phyloP scores from a whole-genome alignment of 2,888 invertebrate genomes.

The Hedya salicella region DNA sequence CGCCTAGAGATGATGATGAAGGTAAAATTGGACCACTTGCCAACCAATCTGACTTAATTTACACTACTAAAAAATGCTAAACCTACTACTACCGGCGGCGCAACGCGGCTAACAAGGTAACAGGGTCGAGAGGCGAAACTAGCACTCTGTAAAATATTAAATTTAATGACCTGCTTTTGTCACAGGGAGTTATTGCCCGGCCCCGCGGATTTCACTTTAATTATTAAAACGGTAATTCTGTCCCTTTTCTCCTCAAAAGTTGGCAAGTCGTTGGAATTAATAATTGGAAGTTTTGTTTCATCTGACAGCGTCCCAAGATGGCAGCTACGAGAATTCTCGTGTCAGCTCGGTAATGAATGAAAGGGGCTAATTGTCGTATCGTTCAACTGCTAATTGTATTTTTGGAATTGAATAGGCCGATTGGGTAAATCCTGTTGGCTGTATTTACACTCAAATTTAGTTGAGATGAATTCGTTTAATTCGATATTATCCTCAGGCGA shows the following conservation, averaged over 20 bases:
- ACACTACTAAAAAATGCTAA: slow-evolving; percentile 12
- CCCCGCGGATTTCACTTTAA: slow-evolving; percentile 57
- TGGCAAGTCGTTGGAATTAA: slow-evolving; percentile 44
- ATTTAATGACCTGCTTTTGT: slow-evolving; percentile 71
- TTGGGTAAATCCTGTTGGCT: neutral
- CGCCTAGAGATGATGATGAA: no score
- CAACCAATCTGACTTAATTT: neutral
- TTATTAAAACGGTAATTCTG: slow-evolving; percentile 64
- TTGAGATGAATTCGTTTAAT: no score
- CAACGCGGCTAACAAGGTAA: slow-evolving; percentile 45
- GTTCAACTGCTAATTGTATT: slow-evolving; percentile 5
- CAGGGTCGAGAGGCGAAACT: slow-evolving; percentile 63
- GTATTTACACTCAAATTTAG: neutral
- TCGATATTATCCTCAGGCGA: no score
- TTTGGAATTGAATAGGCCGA: neutral
- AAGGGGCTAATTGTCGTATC: neutral
- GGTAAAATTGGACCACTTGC: no score
- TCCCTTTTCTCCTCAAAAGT: slow-evolving; percentile 44
- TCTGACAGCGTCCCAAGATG: slow-evolving; percentile 20
- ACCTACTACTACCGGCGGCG: slow-evolving; percentile 1
- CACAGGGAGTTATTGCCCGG: slow-evolving; percentile 53
- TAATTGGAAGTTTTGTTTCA: slow-evolving; percentile 40
- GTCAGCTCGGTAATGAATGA: slow-evolving; percentile 13
- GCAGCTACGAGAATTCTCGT: neutral
- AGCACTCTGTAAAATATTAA: slow-evolving; percentile 68